These are phyloP conservation scores for Drosophila paracracens DNA, from an alignment of 2,888 invertebrate genomes.

Conservation along the genomic window DNA sequence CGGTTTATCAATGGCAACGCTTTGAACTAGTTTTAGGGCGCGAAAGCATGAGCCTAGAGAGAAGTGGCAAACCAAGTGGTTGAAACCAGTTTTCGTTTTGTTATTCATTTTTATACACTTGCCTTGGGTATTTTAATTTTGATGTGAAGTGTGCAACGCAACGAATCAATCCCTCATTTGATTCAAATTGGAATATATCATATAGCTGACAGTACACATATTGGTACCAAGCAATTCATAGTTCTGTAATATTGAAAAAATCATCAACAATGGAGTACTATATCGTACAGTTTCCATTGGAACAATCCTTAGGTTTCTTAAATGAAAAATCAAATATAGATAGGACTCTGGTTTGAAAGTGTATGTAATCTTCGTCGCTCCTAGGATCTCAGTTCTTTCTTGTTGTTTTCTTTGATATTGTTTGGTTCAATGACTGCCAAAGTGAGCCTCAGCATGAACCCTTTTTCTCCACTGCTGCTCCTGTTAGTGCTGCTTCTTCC, in stretches of 20 bases:
- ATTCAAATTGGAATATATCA: neutral
- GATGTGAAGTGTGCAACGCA: neutral
- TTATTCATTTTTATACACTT: slow-evolving; percentile 1
- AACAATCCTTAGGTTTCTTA: neutral
- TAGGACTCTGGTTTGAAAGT: neutral
- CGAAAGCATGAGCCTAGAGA: slow-evolving; percentile 53
- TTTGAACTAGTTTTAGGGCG: slow-evolving; percentile 66
- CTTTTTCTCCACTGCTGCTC: slow-evolving; percentile 26
- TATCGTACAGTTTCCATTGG: neutral
- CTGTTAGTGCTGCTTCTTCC: slow-evolving; percentile 12
- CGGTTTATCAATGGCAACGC: slow-evolving; percentile 65
- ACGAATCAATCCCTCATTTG: neutral
- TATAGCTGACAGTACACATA: neutral
- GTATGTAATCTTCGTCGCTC: neutral
- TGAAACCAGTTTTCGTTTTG: slow-evolving; percentile 46
- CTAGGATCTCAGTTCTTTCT: neutral
- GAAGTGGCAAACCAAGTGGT: slow-evolving; percentile 39
- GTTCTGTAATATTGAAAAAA: neutral
- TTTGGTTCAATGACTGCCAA: slow-evolving; percentile 62
- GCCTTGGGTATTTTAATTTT: neutral
- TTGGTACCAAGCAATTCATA: neutral
- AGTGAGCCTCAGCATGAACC: slow-evolving; percentile 48
- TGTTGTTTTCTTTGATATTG: neutral
- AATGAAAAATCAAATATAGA: neutral
- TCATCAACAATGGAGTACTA: neutral